phyloP scores from a whole-genome alignment of 2,888 invertebrate genomes.

The Zaprionus lineosus region DNA sequence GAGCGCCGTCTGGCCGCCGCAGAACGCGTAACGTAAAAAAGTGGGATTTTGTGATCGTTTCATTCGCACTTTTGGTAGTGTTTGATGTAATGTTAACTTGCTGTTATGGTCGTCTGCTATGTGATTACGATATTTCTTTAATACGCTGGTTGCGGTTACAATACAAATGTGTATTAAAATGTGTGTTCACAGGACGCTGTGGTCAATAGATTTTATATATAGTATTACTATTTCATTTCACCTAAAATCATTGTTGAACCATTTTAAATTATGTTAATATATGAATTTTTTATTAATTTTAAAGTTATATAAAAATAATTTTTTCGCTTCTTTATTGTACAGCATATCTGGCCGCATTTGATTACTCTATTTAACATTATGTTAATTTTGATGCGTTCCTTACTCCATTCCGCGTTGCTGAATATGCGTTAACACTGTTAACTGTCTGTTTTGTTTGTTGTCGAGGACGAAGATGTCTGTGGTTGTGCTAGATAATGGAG shows the following conservation, averaged over 20 bases:
- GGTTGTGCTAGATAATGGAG: slow-evolving; percentile 93
- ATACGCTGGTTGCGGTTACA: slow-evolving; percentile 30
- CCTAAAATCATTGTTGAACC: too few relatives aligned
- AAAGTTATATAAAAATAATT: too few relatives aligned
- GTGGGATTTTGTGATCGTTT: slow-evolving; percentile 37
- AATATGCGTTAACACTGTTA: slow-evolving; percentile 17
- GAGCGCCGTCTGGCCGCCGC: slow-evolving; percentile 53
- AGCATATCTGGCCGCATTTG: too few relatives aligned
- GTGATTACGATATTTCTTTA: neutral
- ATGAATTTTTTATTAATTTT: too few relatives aligned
- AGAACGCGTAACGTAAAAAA: slow-evolving; percentile 53
- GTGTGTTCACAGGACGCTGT: too few relatives aligned
- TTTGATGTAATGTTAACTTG: slow-evolving; percentile 17
- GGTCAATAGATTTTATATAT: too few relatives aligned
- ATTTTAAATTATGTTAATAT: too few relatives aligned
- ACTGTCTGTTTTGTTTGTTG: neutral
- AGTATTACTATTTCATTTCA: too few relatives aligned
- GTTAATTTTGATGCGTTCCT: neutral
- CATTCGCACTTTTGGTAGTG: slow-evolving; percentile 33
- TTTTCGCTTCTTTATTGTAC: too few relatives aligned
- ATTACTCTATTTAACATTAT: too few relatives aligned
- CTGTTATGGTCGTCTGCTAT: slow-evolving; percentile 25
- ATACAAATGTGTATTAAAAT: too few relatives aligned
- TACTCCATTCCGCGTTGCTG: neutral
- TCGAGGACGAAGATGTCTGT: slow-evolving; percentile 39